Evolutionary conservation across 2,888 invertebrate genomes (phyloP).

Genomic region (Spodoptera picta): DNA sequence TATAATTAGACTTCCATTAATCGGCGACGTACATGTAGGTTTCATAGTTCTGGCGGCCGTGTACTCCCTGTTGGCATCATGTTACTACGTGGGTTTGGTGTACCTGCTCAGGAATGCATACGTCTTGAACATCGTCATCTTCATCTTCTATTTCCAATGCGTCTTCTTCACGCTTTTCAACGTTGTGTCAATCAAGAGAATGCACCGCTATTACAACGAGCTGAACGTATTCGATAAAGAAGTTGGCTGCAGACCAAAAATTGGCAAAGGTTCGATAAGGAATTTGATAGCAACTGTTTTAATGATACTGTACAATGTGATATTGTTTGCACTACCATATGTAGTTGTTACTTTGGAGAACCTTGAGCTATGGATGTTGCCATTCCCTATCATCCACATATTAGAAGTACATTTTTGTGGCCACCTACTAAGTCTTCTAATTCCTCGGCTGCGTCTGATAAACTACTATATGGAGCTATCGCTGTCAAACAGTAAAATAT

Average conservation of each 20-base stretch:
- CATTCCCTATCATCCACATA: constrained; percentile 56
- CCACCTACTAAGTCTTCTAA: constrained; percentile 69
- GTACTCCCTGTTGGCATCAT: constrained; percentile 49
- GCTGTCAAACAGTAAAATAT: constrained; percentile 51
- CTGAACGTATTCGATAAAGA: constrained; percentile 68
- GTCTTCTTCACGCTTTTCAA: constrained; percentile 57
- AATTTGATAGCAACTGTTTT: constrained; percentile 56
- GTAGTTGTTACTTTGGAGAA: constrained; percentile 20
- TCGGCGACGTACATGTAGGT: constrained; percentile 51
- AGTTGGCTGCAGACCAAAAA: constrained; percentile 65
- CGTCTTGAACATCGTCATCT: constrained; percentile 34
- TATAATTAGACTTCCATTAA: constrained; percentile 61
- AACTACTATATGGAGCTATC: constrained; percentile 70
- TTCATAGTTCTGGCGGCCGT: constrained; percentile 48
- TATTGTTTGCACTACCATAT: constrained; percentile 43
- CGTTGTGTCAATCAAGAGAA: constrained; percentile 59
- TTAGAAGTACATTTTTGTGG: constrained; percentile 70
- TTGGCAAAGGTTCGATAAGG: constrained; percentile 57
- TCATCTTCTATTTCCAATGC: constrained; percentile 43
- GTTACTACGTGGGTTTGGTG: constrained; percentile 16
- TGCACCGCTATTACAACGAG: constrained; percentile 64
- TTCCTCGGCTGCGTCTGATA: constrained; percentile 68
- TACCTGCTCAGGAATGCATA: constrained; percentile 5
- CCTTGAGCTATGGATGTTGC: constrained; percentile 39
- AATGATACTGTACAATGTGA: constrained; percentile 47